A percentile compares a stretch with the other conserved stretches of the same genome.
phyloP scores from a whole-genome alignment of 2,888 invertebrate genomes.

The Unio delphinus region DNA sequence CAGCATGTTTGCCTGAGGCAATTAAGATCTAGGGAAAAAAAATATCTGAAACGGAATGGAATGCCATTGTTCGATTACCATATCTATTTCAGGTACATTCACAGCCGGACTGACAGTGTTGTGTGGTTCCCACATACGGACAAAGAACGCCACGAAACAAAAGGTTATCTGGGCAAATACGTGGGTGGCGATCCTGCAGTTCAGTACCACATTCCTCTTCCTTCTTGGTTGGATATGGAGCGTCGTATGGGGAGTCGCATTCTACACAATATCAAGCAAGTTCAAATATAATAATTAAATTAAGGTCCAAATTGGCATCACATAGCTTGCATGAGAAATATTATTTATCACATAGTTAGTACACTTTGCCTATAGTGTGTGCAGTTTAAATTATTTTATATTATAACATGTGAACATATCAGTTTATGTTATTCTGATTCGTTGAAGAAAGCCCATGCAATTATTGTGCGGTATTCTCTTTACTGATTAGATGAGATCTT shows the following conservation, averaged over 20 bases:
- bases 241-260: slow-evolving; percentile 67
- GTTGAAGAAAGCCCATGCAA: no score
- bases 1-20: no score
- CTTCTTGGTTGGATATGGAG: slow-evolving; percentile 70
- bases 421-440: no score
- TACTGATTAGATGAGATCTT: no score
- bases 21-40: neutral
- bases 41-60: neutral
- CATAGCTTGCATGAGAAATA: no score
- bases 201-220: slow-evolving; percentile 61
- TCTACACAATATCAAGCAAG: slow-evolving; percentile 63
- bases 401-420: no score
- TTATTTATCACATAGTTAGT: no score
- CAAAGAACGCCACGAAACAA: slow-evolving; percentile 44
- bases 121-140: slow-evolving; percentile 60
- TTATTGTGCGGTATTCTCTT: no score
- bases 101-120: slow-evolving; percentile 60
- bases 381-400: no score
- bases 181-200: slow-evolving; percentile 65
- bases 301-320: no score
- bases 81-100: slow-evolving; percentile 59
- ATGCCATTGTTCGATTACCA: neutral
- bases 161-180: slow-evolving; percentile 62
- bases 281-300: no score
- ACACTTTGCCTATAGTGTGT: no score